Evolutionary conservation across 2,888 invertebrate genomes (phyloP).

Genomic region (Lasioglossum malachurum): DNA sequence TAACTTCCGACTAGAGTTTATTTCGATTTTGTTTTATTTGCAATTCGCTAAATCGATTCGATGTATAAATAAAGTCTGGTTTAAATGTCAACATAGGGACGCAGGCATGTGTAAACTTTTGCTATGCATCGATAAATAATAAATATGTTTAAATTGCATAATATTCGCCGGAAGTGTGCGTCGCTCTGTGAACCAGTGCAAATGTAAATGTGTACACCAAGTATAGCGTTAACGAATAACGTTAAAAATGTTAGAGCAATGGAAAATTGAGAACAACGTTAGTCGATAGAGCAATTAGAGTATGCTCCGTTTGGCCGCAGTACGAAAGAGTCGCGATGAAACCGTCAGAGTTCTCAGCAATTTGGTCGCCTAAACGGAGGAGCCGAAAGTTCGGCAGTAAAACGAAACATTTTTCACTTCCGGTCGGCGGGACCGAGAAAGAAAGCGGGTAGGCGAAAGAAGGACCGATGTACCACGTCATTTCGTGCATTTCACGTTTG

Average conservation of each 20-base stretch:
- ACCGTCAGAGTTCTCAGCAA: conserved; percentile 45
- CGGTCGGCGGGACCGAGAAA: not conserved
- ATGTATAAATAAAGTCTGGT: not conserved
- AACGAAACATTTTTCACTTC: conserved; percentile 66
- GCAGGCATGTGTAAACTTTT: not conserved
- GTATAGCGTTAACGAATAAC: not conserved
- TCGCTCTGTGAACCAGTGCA: not conserved
- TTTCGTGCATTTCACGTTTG: conserved; percentile 61
- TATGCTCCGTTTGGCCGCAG: not conserved
- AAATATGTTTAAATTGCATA: not conserved
- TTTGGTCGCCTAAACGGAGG: conserved; percentile 65
- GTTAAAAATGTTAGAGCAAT: too few species aligned
- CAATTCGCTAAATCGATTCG: not conserved
- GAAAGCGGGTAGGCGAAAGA: not conserved
- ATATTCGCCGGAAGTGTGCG: not conserved
- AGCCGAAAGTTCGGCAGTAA: conserved; percentile 53
- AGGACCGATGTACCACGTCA: conserved; percentile 40
- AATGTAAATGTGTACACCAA: not conserved
- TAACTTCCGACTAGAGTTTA: not conserved
- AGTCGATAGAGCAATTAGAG: not conserved
- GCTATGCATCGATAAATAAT: not conserved
- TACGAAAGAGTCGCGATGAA: conserved; percentile 15
- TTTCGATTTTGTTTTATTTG: not conserved
- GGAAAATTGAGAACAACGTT: too few species aligned
- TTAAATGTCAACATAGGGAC: not conserved